Evolutionary conservation across 2,888 invertebrate genomes (phyloP), one percentile per base, ranked within the genome.

Genomic region (Drosophila affinis): DNA sequence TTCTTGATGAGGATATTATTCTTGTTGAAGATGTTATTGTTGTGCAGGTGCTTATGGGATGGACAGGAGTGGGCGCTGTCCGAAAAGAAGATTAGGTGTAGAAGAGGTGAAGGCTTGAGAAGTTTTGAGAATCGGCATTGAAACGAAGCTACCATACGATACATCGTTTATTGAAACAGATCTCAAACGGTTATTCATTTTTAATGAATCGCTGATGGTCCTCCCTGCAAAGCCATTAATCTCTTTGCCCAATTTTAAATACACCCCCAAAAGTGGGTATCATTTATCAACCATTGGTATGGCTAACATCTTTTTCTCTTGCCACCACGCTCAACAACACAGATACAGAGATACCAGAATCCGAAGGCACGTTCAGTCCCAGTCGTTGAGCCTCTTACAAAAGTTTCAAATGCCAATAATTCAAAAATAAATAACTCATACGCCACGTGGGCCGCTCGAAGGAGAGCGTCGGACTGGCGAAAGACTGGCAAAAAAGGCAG

Each of bases 401-500:
- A 73, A 76, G 70, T 76, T 75, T 77, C 73, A 75, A 82, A 72
- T 76, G 73, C 70, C 86, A 87, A 85, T 87, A 85, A 85, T 62
- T 82, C 83, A 83, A 76, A 85, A 79, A 83, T 82, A 82, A 85
- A 85, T 85, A 86, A 85, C 87, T 87, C 88, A 85, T 81, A 81
- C 81, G 83, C 73, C 60, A 51, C 70, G 65, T 75, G 63, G 53
- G 27, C 46, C 47, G 21, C 3, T n/a, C n/a, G 3, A 2, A 32
- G 12, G 12, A 9, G 39, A 47, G n/a, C 39, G 6, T 14, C 12
- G 27, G 53, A 32, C 34, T 21, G 45, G 45, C 18, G 47, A 32
- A 9, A 10, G 10, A 32, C 32, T 21, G 24, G 24, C 24, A 24
- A 27, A 27, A 32, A 10, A 4, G 21, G 9, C 18, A 21, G 27